Base-by-base conservation (phyloP, 2,797 vertebrate species). In the Takifugu rubripes region DNA sequence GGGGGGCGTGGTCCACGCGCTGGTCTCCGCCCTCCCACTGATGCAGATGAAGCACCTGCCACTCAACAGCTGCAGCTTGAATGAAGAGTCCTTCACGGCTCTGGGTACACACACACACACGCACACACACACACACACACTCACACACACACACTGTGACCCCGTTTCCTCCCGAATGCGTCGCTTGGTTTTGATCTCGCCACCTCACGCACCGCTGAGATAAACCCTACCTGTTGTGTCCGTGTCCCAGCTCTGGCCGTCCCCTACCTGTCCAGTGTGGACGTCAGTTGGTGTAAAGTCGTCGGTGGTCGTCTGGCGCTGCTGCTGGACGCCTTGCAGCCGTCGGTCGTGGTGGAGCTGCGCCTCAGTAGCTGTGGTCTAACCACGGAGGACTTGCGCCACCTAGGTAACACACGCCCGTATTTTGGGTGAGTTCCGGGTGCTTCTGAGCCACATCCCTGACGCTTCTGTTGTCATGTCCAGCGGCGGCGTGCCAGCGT, bases 221-320 rank as follows among this genome's bases (percentile, higher is more conserved):
- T 6, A 27, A 27, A 27, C 26, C 26, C 2, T 0, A 2, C 26
- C 26, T 17, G 17, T 17, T 68, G 31, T 61, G 15, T 59, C 33
- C 72, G 56, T 72, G 31, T 59, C 3, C 76, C 73, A 97, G 94
- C 91, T 33, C 80, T 93, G 58, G 85, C 83, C 2, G 87, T 87
- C 57, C 76, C 90, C 57, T 89, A 87, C 81, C 91, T 98, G 78
- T 79, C 82, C 86, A 83, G 68, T 9, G 61, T 98, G 78, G 89
- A 91, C 62, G 83, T 97, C 51, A 97, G 95, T 64, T 98, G 95
- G 95, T 93, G 93, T 87, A 97, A 96, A 69, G 92, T 90, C 77
- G 90, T 95, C 42, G 93, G 94, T 5, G 93, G 93, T 33, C 94
- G 87, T 64, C 69, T 95, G 63, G 72, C 84, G 47, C 77, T 92